These are phyloP conservation scores for Clarias fuscus DNA, from an alignment of 2,797 vertebrate species.

Conservation along the genomic window DNA sequence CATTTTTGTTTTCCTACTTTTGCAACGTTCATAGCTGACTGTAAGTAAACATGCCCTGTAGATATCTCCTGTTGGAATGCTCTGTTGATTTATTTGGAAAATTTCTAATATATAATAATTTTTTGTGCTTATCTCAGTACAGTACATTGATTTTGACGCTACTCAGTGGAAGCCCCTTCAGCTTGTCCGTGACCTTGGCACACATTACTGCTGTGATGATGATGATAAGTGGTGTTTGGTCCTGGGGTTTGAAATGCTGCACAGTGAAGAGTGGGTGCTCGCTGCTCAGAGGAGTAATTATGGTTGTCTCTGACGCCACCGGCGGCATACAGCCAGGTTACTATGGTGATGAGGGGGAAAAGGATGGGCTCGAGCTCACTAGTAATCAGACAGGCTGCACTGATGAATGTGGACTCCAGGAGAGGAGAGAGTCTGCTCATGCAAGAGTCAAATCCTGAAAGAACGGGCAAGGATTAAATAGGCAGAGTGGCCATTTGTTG, in stretches of 20 bases:
- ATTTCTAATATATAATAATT: neutral
- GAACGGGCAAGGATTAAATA: neutral
- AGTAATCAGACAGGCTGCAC: slow-evolving; percentile 42
- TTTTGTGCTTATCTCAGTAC: neutral
- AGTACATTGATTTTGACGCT: neutral
- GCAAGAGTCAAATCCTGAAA: too few species aligned
- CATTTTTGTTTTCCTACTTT: neutral
- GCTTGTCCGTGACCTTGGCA: neutral
- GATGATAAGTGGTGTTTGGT: slow-evolving; percentile 33
- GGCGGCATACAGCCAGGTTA: slow-evolving; percentile 38
- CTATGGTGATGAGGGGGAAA: slow-evolving; percentile 45
- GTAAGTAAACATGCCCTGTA: neutral
- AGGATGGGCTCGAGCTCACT: slow-evolving; percentile 19
- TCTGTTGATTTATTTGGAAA: neutral
- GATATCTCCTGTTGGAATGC: neutral
- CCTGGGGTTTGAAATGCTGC: slow-evolving; percentile 22
- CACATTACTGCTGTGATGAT: neutral
- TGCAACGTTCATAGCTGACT: neutral
- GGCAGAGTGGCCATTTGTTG: neutral
- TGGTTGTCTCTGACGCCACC: slow-evolving; percentile 21
- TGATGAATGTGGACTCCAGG: slow-evolving; percentile 18
- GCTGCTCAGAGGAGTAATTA: slow-evolving; percentile 44
- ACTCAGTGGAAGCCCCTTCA: neutral
- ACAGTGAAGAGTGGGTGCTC: slow-evolving; percentile 9
- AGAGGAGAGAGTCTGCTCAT: neutral